A percentile compares a stretch with the other conserved stretches of the same genome.
These are phyloP conservation scores for Eustalomyia histrio DNA, from an alignment of 2,888 invertebrate species.

Conservation along the genomic window DNA sequence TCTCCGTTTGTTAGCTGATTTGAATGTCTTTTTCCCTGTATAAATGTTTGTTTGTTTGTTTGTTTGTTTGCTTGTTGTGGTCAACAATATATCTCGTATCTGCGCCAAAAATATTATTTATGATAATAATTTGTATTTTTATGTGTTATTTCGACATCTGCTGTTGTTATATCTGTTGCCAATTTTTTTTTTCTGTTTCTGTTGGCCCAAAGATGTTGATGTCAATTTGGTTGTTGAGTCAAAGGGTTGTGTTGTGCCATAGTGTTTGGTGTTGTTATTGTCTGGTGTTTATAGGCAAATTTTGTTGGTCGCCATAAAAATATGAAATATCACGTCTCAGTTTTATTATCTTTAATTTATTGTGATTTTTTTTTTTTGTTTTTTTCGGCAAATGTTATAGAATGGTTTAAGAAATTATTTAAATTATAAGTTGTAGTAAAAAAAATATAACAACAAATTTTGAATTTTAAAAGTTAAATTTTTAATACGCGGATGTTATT, in stretches of 20 bases:
- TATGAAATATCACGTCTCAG: conserved; percentile 76
- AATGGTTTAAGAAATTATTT: conserved; percentile 29
- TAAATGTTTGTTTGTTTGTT: conserved; percentile 38
- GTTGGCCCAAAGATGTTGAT: conserved; percentile 8
- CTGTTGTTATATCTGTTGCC: conserved; percentile 43
- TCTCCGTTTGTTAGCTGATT: conserved; percentile 6
- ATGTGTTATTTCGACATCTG: conserved; percentile 70
- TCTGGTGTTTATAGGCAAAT: conserved; percentile 71
- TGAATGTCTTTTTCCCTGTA: conserved; percentile 68
- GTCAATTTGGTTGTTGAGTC: conserved; percentile 47
- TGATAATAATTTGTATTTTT: conserved; percentile 74
- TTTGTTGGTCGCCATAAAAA: conserved; percentile 64
- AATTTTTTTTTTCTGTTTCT: not conserved
- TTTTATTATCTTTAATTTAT: conserved; percentile 76
- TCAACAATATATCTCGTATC: conserved; percentile 23
- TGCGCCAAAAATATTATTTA: conserved; percentile 74
- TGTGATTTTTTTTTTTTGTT: conserved; percentile 45
- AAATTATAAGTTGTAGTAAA: conserved; percentile 41
- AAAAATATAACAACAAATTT: not conserved
- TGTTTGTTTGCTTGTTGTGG: conserved; percentile 25
- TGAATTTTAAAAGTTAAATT: no score
- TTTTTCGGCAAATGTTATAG: not conserved
- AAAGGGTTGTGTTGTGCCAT: not conserved
- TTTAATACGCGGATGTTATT: no score
- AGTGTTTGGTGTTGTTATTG: not conserved